Evolutionary conservation across 2,888 invertebrate species (phyloP), one percentile per base, ranked within the genome.

Genomic region (Ectropis crepuscularia): DNA sequence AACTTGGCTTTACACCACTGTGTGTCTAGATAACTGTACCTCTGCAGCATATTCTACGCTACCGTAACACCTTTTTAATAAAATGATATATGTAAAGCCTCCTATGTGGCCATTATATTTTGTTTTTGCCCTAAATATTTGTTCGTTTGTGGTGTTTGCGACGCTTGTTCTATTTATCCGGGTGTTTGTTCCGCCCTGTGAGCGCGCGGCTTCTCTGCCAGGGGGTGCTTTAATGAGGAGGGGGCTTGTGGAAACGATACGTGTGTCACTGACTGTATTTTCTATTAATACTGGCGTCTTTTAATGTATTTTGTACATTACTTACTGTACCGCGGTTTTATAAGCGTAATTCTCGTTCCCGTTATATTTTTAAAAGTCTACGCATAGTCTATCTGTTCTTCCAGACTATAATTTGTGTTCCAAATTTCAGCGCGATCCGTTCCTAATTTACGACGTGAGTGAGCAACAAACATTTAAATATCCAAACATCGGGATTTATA

Each of bases 11-110:
- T 2, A 28, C 12, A 4, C 12, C 45, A 9, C 2, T 6, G 0
- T 5, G 9, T 16, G 4, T 6, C 12, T 46, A 36, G 10, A 1
- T 11, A 38, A 37, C 28, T 2, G 28, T 41, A 6, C 41, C 41
- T 51, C 51, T 51, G 51, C 6, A 28, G 16, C 10, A 28, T 16
- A 0, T 28, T 41, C n/a, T 41, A 41, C 51, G 41, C 51, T 10
- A 28, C 51, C 5, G 48, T 66, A 59, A 66, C 62, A 66, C 65
- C 65, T 59, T 62, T 62, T 55, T 66, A 66, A 66, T 66, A 55
- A 66, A 62, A 66, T 59, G 53, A 62, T 48, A 66, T 66, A 47
- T 55, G 53, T 51, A 48, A 48, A 57, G 41, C 53, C 43, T 39
- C 43, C 43, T 36, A 53, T 45, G 43, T 43, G 43, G 53, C 43